Percentiles rank a stretch among this genome's conserved stretches.
Conservation (phyloP, 2,888 invertebrate genomes). For the Tiphia femorata region DNA sequence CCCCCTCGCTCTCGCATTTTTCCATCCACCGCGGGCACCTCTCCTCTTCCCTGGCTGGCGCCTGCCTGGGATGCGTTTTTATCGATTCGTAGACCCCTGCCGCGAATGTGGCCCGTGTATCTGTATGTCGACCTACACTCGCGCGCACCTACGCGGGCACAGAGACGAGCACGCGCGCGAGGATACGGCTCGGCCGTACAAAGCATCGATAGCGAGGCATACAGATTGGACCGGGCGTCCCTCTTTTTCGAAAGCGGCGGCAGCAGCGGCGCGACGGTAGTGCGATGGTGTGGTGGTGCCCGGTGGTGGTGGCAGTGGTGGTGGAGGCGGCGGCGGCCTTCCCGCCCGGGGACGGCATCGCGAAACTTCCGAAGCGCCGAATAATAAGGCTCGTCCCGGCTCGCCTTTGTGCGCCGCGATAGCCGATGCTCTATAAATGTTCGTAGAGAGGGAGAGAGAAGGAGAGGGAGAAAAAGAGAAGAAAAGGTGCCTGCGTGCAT, state of each 20-base stretch:
- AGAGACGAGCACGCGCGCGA: conserved; percentile 16
- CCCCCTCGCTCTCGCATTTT: conserved; percentile 65
- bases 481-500: too few species aligned
- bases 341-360: conserved; percentile 42
- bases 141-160: conserved; percentile 14
- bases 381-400: conserved; percentile 42
- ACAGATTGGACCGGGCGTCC: conserved; percentile 66
- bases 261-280: too few species aligned
- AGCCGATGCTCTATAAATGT: too few species aligned
- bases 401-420: not conserved
- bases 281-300: too few species aligned
- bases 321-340: too few species aligned
- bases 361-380: conserved; percentile 44
- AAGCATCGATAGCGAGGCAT: conserved; percentile 66
- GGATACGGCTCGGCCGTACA: conserved; percentile 46
- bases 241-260: conserved; percentile 42
- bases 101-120: conserved; percentile 56
- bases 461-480: too few species aligned
- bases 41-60: conserved; percentile 61
- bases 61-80: conserved; percentile 69
- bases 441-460: too few species aligned
- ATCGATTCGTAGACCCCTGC: conserved; percentile 68
- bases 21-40: conserved; percentile 56
- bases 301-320: too few species aligned
- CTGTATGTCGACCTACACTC: conserved; percentile 51